Percentiles rank a stretch among this genome's conserved stretches.
These are phyloP conservation scores for Pseudococcus viburni DNA, from an alignment of 2,888 invertebrate species.

Conservation along the genomic window DNA sequence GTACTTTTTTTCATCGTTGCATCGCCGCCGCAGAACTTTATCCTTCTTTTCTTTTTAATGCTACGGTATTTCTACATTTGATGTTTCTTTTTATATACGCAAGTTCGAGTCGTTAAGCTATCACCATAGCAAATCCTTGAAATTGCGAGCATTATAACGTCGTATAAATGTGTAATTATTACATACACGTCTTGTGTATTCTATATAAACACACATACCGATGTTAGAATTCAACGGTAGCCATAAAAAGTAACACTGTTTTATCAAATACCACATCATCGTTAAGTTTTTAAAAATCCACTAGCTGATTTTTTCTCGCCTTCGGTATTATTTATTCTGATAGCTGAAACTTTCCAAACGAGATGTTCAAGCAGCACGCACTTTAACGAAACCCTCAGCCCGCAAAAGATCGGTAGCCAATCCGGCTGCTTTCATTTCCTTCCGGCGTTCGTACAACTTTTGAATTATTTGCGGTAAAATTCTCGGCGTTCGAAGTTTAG, in stretches of 20 bases:
- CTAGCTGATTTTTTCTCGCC: background rate
- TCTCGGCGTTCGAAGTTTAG: background rate
- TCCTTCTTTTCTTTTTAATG: background rate
- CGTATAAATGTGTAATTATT: background rate
- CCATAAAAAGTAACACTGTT: background rate
- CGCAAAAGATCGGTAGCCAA: background rate
- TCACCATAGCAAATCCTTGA: conserved; percentile 8
- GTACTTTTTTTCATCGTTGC: background rate
- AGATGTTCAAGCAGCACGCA: background rate
- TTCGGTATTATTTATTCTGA: conserved; percentile 15
- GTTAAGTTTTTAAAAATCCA: background rate
- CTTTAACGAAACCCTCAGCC: background rate
- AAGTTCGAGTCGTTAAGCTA: background rate
- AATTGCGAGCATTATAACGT: conserved; percentile 2
- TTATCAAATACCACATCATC: background rate
- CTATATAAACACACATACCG: background rate
- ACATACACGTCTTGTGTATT: background rate
- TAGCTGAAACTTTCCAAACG: background rate
- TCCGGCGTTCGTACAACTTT: conserved; percentile 40
- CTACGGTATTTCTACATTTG: background rate
- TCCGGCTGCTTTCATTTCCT: conserved; percentile 24
- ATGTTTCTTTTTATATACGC: background rate
- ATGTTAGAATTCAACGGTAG: background rate
- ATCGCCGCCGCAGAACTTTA: background rate
- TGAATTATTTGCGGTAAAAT: conserved; percentile 42